Evolutionary conservation across 92 coral and sea anemone species (phyloP), one percentile per base, ranked within the genome.

Genomic region (Siderastrea radians): DNA sequence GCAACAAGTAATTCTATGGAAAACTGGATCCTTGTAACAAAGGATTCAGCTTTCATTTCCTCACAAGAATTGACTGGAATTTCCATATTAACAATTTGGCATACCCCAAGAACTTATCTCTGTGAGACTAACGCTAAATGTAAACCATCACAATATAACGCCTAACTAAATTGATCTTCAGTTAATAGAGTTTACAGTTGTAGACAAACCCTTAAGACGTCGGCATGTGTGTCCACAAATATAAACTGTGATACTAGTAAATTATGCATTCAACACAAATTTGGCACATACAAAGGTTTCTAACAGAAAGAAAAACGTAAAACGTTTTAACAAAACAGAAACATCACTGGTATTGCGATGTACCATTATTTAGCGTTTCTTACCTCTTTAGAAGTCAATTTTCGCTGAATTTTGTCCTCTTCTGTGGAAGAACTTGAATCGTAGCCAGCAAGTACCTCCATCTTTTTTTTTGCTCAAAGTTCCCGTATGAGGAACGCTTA

Each of bases 401-500:
- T 85, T 49, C 48, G 79, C 17, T 47, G 72, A 49, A 86, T 82
- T 89, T 88, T 91, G 49, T 70, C 73, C 77, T 89, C 94, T 64
- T 91, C 98, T 43, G 92, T 96, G 1, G 98, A 92, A 6, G 99
- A 97, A 83, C 97, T 93, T 9, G 96, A 88, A 43, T 83, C 96
- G 43, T 97, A 97, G 0, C 99, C 98, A 4, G 95, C 96, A 60
- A 94, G 89, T 55, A 87, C 97, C 80, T 97, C 99, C 99, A 95
- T 95, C 84, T 93, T 97, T 87, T 78, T 78, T 10, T 77, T 55
- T 48, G 19, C 38, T 26, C 38, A 83, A 73, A 85, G 57, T 51
- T 79, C 97, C 95, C 95, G 97, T 89, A 92, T 92, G 90, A 47
- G 44, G 72, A 57, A 73, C 47, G 50, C 49, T 15, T 13, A 46